Conservation (phyloP, 2,113 vertebrate species). For the Dipodomys stephensi region DNA sequence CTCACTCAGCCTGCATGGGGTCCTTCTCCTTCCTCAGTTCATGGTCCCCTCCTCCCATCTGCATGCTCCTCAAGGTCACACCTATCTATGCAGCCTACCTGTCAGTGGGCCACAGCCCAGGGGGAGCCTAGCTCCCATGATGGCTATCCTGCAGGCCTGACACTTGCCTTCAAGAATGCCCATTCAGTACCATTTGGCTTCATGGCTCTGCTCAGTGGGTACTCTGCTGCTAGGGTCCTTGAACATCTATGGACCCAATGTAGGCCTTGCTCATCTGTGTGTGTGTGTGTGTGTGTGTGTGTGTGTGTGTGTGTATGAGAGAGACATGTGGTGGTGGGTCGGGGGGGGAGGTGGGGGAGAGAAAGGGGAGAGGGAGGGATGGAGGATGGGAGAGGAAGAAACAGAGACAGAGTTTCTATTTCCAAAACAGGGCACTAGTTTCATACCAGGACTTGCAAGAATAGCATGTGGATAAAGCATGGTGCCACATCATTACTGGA, state of each 20-base stretch:
- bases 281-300: background rate
- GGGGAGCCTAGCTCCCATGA: too few species aligned
- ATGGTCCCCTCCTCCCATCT: background rate
- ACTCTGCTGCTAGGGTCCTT: background rate
- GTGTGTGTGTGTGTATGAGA: background rate
- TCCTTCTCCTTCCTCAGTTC: background rate
- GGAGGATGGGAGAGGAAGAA: too few species aligned
- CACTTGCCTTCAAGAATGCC: too few species aligned
- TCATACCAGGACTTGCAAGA: background rate
- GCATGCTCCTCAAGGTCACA: too few species aligned
- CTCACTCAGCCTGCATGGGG: background rate
- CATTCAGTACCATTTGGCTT: too few species aligned
- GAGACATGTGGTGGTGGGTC: too few species aligned
- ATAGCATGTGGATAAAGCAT: background rate
- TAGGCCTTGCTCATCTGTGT: background rate
- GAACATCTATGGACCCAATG: fast-evolving
- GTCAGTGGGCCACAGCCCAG: too few species aligned
- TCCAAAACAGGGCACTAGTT: background rate
- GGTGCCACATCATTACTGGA: background rate
- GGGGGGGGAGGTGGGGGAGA: background rate
- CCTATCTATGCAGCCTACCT: too few species aligned
- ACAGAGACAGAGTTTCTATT: too few species aligned
- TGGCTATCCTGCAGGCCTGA: too few species aligned
- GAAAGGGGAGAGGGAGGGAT: too few species aligned
- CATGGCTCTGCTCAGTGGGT: too few species aligned